Evolutionary conservation across 2,113 vertebrate genomes (phyloP).

Genomic region (Pachycephala philippinensis): DNA sequence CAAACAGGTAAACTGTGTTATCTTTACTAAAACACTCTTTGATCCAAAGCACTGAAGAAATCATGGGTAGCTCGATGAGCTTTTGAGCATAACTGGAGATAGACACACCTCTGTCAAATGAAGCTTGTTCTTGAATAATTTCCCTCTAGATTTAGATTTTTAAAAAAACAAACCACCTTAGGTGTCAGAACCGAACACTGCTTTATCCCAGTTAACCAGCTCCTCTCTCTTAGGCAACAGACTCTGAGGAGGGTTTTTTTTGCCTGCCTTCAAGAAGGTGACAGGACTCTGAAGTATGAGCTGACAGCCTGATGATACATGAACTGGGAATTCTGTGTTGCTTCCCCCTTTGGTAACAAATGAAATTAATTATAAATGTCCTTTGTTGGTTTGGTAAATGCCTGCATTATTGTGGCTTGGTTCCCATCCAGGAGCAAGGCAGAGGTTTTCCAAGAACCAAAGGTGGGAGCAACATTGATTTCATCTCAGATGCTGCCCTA

Average conservation of each 20-base stretch:
- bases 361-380: neutral
- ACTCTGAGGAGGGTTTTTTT: neutral
- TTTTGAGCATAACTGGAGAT: neutral
- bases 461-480: neutral
- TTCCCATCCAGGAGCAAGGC: neutral
- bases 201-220: neutral
- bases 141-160: neutral
- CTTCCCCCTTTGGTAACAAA: neutral
- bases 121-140: neutral
- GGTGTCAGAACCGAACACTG: neutral
- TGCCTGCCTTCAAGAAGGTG: neutral
- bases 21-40: neutral
- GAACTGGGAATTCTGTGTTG: neutral
- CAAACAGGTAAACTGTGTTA: neutral
- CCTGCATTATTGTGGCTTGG: neutral
- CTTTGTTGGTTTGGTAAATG: neutral
- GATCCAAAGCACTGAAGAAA: neutral
- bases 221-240: neutral
- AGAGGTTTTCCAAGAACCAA: neutral
- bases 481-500: neutral
- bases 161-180: neutral
- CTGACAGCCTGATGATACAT: neutral
- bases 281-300: neutral
- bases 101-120: neutral
- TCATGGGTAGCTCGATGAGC: neutral